Percentiles rank a stretch among this genome's conserved stretches.
phyloP scores from a whole-genome alignment of 2,888 invertebrate genomes.

The Villa cingulata region DNA sequence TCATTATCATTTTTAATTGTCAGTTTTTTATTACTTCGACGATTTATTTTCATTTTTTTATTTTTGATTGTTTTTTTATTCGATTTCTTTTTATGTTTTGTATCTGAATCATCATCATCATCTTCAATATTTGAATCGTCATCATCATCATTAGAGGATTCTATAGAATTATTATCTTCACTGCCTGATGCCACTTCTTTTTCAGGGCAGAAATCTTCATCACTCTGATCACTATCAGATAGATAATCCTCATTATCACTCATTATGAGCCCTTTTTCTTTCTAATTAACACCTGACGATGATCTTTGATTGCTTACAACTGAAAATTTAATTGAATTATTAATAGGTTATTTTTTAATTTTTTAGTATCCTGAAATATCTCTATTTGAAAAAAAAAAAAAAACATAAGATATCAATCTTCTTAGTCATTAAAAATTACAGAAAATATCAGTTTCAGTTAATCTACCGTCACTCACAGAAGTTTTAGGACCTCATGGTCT shows the following conservation, averaged over 20 bases:
- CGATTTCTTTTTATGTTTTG: conserved; percentile 21
- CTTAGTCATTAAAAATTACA: no score
- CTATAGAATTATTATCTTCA: conserved; percentile 43
- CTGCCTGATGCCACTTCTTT: conserved; percentile 26
- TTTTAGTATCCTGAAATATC: no score
- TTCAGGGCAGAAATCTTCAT: conserved; percentile 63
- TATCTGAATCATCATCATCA: conserved; percentile 11
- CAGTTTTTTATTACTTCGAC: not conserved
- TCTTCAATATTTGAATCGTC: not conserved
- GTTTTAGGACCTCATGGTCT: no score
- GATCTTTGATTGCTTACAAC: no score
- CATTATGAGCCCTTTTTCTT: not conserved
- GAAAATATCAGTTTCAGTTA: no score
- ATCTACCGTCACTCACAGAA: no score
- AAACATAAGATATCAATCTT: no score
- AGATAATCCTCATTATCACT: conserved; percentile 36
- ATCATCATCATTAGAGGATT: conserved; percentile 42
- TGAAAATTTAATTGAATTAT: no score
- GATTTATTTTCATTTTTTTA: conserved; percentile 11
- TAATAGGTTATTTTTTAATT: no score
- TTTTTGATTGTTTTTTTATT: conserved; percentile 15
- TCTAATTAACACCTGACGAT: no score
- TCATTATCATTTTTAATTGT: conserved; percentile 9
- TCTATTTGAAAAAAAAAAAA: no score
- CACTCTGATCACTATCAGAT: conserved; percentile 60